Percentiles rank a stretch among this genome's conserved stretches.
Evolutionary conservation across 1,140 invertebrate genomes (phyloP).

Genomic region (Lethrus apterus): DNA sequence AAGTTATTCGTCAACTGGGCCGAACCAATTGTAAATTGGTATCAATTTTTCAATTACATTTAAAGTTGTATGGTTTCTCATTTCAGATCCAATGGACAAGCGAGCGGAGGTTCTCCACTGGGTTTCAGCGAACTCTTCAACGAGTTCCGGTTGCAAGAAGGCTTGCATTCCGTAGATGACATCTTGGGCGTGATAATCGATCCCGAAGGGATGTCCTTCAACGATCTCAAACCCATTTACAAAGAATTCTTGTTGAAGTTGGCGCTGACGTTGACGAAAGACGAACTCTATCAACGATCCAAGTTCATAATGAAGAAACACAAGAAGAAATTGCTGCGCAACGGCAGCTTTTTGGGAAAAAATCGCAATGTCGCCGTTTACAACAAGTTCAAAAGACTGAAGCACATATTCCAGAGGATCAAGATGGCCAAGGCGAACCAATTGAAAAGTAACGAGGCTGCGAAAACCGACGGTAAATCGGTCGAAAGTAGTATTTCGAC

Average conservation of each 20-base stretch:
- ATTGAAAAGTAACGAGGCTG: constrained; percentile 5
- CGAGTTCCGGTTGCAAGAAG: constrained; percentile 76
- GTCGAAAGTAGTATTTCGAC: constrained; percentile 52
- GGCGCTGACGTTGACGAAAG: constrained; percentile 78
- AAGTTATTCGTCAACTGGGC: not conserved
- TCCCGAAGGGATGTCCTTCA: constrained; percentile 86
- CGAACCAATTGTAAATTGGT: not conserved
- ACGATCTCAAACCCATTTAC: constrained; percentile 82
- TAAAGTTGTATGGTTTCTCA: constrained; percentile 8
- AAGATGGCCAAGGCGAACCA: constrained; percentile 21
- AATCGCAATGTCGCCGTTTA: constrained; percentile 40
- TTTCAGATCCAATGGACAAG: constrained; percentile 52
- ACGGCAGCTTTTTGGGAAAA: constrained; percentile 32
- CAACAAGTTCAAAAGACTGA: constrained; percentile 33
- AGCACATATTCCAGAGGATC: constrained; percentile 36
- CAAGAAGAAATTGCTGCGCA: constrained; percentile 54
- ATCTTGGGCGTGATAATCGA: constrained; percentile 82
- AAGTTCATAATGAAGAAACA: constrained; percentile 83
- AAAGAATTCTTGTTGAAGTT: constrained; percentile 82
- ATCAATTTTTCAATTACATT: constrained; percentile 6
- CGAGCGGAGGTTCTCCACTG: constrained; percentile 61
- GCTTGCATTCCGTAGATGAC: constrained; percentile 78
- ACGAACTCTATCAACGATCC: constrained; percentile 80
- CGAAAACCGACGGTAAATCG: constrained; percentile 20
- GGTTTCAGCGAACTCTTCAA: constrained; percentile 78